Conservation (phyloP, 1,140 invertebrate species). For the Lasioglossum albipes region DNA sequence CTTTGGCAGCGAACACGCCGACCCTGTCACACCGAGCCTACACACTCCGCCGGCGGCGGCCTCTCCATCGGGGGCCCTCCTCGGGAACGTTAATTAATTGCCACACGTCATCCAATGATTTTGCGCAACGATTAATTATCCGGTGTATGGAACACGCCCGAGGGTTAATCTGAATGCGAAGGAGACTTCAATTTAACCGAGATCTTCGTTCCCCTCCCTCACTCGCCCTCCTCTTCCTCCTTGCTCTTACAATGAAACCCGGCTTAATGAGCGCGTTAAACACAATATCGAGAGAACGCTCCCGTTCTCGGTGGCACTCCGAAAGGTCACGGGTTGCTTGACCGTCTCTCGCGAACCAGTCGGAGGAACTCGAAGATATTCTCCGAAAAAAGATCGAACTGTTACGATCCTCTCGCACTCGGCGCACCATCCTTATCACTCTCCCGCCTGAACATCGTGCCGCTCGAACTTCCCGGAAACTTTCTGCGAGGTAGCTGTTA, state of each 20-base stretch:
- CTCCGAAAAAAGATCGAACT: background rate
- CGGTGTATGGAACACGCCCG: background rate
- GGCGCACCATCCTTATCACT: background rate
- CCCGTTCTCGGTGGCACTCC: too few relatives aligned
- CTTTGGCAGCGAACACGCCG: background rate
- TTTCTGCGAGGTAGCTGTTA: background rate
- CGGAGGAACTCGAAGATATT: background rate
- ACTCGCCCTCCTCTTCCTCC: too few relatives aligned
- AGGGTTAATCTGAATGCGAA: background rate
- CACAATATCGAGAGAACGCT: too few relatives aligned
- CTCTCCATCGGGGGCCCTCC: too few relatives aligned
- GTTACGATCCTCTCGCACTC: conserved; percentile 2
- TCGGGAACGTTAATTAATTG: background rate
- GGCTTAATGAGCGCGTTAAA: conserved; percentile 11
- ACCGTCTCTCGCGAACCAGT: too few relatives aligned
- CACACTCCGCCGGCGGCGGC: too few relatives aligned
- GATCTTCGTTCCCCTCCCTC: too few relatives aligned
- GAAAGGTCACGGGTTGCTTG: too few relatives aligned
- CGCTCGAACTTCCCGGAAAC: background rate
- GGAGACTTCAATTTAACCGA: background rate
- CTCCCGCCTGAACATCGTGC: background rate
- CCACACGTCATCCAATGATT: background rate
- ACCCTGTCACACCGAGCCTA: background rate
- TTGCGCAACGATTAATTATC: background rate
- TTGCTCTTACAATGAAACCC: too few relatives aligned